Conservation (phyloP, 2,888 invertebrate genomes). For the Opisthograptis luteolata region DNA sequence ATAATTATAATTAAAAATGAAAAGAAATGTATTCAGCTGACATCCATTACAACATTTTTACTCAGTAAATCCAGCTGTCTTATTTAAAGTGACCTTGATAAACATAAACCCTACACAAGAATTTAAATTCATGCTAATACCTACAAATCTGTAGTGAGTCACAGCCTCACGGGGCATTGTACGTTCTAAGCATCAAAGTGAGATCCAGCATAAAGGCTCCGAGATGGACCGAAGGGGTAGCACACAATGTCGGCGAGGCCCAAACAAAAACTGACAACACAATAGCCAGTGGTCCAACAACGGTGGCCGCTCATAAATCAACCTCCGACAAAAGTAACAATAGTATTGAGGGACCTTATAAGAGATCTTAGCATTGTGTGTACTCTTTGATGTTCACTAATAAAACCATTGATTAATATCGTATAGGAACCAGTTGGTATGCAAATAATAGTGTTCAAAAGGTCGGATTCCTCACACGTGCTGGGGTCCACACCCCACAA, state of each 20-base stretch:
- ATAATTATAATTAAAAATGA: too few relatives aligned
- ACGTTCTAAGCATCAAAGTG: slow-evolving; percentile 78
- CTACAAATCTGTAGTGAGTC: slow-evolving; percentile 57
- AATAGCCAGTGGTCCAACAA: slow-evolving; percentile 81
- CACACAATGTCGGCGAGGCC: slow-evolving; percentile 80
- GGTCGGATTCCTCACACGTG: slow-evolving; percentile 77
- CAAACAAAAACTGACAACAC: slow-evolving; percentile 83
- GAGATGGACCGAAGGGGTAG: slow-evolving; percentile 79
- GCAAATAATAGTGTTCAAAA: slow-evolving; percentile 78
- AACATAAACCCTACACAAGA: slow-evolving; percentile 19
- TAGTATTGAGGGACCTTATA: slow-evolving; percentile 84
- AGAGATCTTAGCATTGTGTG: slow-evolving; percentile 83
- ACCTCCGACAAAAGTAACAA: slow-evolving; percentile 83
- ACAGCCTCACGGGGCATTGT: slow-evolving; percentile 65
- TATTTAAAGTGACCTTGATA: slow-evolving; percentile 19
- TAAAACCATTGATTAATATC: slow-evolving; percentile 85
- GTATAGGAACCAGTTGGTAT: slow-evolving; percentile 82
- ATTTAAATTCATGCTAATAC: slow-evolving; percentile 48
- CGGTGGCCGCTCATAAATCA: slow-evolving; percentile 84
- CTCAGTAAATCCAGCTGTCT: too few relatives aligned
- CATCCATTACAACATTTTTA: not conserved
- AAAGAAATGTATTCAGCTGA: not conserved
- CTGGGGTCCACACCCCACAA: slow-evolving; percentile 68
- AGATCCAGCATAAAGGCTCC: slow-evolving; percentile 79
- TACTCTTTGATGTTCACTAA: slow-evolving; percentile 84